These are phyloP conservation scores for Lanius ludovicianus DNA, from an alignment of 2,113 vertebrate genomes.

Conservation along the genomic window DNA sequence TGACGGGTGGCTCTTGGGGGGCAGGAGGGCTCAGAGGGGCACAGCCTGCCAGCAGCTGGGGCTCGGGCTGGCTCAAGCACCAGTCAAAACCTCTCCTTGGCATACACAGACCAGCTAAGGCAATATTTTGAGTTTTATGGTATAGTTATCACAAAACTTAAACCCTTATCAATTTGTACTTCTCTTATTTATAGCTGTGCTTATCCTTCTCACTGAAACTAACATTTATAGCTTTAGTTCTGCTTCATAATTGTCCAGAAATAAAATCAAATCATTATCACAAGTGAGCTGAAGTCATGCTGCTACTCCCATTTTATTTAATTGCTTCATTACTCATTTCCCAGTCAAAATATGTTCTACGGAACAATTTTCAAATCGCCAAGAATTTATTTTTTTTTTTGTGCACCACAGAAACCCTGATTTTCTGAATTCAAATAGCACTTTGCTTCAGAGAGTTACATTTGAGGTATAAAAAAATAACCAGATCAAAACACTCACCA, in stretches of 20 bases:
- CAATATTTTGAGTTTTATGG: neutral
- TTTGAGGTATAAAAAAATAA: neutral
- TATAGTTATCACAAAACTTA: neutral
- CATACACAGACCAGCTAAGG: fast-evolving
- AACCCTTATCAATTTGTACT: neutral
- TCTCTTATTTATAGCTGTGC: neutral
- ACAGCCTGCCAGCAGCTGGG: slow-evolving; percentile 16
- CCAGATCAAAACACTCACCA: neutral
- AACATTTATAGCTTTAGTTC: neutral
- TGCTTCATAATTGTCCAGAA: neutral
- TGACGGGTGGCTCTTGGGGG: neutral
- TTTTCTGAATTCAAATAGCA: neutral
- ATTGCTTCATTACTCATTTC: neutral
- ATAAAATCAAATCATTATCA: neutral
- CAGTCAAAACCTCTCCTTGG: neutral
- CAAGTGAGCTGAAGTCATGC: neutral
- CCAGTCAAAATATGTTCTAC: neutral
- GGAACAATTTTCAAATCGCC: neutral
- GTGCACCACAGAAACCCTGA: neutral
- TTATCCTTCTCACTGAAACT: neutral
- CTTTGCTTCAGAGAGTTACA: neutral
- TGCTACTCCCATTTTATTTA: neutral
- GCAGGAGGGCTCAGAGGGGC: neutral
- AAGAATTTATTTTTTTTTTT: neutral
- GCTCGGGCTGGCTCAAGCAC: neutral